Conservation (phyloP, 2,888 invertebrate genomes). For the Melikaiella ostensackeni region DNA sequence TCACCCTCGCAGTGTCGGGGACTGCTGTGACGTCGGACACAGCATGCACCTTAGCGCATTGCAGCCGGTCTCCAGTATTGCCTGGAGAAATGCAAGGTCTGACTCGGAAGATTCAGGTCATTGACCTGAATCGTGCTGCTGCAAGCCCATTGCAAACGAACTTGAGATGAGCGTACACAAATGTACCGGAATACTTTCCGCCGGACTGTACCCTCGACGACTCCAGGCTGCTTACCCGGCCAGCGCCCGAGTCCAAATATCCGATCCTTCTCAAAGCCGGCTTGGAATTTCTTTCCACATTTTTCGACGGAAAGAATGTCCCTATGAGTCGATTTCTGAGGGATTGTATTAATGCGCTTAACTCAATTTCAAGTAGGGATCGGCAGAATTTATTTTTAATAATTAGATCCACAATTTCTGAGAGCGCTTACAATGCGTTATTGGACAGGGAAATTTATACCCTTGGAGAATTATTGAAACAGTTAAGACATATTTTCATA, state of each 20-base stretch:
- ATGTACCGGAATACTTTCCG: no score
- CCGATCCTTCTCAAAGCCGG: background rate
- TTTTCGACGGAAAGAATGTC: background rate
- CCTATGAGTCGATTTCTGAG: background rate
- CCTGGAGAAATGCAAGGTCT: no score
- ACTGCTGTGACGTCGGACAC: no score
- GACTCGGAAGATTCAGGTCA: no score
- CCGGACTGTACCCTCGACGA: background rate
- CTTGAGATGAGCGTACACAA: no score
- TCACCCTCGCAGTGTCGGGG: no score
- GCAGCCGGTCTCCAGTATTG: no score
- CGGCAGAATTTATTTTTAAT: background rate
- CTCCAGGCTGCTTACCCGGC: background rate
- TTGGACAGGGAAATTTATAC: background rate
- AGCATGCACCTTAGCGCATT: no score
- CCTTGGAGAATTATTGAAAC: background rate
- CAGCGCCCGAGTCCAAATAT: background rate
- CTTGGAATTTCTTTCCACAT: background rate
- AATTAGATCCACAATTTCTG: background rate
- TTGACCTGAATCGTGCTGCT: no score
- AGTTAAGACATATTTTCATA: no score
- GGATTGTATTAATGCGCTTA: background rate
- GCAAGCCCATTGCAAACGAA: no score
- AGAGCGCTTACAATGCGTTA: background rate
- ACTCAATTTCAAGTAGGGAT: background rate